phyloP scores from a whole-genome alignment of 2,797 vertebrate genomes.

The Rhinichthys osculus region DNA sequence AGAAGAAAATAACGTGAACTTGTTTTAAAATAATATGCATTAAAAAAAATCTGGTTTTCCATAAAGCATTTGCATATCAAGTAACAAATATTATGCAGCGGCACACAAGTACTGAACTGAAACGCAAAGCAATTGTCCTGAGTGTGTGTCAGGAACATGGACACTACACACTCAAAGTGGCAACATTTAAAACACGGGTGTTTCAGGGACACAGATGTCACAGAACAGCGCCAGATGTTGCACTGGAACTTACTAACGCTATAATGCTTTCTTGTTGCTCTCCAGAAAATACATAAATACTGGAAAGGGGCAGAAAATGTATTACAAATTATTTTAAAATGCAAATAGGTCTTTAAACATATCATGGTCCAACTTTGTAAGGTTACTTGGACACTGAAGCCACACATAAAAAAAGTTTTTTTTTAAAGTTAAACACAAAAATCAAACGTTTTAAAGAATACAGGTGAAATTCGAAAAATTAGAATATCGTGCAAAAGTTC shows the following conservation, averaged over 20 bases:
- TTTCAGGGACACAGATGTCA: neutral
- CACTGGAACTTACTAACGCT: neutral
- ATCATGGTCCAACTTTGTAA: neutral
- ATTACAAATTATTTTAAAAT: neutral
- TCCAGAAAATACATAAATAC: neutral
- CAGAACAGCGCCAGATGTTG: neutral
- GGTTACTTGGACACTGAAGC: neutral
- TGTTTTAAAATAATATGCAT: neutral
- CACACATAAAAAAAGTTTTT: neutral
- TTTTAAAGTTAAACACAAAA: neutral
- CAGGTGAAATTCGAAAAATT: too few relatives aligned
- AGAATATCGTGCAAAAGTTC: too few relatives aligned
- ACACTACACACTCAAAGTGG: neutral
- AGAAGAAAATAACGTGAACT: neutral
- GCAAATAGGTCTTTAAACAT: neutral
- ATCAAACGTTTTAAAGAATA: neutral
- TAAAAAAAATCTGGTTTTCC: neutral
- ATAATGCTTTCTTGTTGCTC: neutral
- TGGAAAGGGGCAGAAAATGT: neutral
- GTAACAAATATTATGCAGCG: neutral
- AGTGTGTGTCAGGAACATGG: neutral
- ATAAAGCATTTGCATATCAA: neutral
- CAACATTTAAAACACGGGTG: neutral
- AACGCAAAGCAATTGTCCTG: neutral
- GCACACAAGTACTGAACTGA: conserved; percentile 4